phyloP scores from a whole-genome alignment of 1,140 invertebrate genomes.

The Diploscapter pachys region DNA sequence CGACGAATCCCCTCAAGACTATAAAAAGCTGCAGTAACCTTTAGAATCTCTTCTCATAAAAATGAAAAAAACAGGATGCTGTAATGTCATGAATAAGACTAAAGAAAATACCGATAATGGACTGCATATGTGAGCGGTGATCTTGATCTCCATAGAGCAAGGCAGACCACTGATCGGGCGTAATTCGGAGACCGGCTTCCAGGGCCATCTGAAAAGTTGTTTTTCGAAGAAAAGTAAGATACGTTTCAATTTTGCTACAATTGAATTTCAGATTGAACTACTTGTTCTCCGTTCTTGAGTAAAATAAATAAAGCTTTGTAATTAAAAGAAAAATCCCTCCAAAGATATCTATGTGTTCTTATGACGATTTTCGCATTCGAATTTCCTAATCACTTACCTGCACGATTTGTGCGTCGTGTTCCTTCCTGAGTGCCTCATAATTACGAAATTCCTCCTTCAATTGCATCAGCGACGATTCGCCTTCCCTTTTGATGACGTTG shows the following conservation, averaged over 20 bases:
- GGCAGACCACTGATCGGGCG: constrained; percentile 96
- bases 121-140: constrained; percentile 98
- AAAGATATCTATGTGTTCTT: no score
- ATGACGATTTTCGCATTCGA: no score
- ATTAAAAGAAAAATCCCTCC: no score
- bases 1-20: background rate
- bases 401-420: constrained; percentile 97
- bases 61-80: background rate
- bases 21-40: background rate
- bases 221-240: no score
- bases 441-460: constrained; percentile 93
- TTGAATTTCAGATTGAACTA: no score
- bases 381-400: constrained; percentile 72
- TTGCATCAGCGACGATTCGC: constrained; percentile 96
- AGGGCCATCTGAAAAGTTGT: constrained; percentile 82
- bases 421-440: constrained; percentile 83
- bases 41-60: background rate
- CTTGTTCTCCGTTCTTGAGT: no score
- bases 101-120: constrained; percentile 74
- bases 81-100: constrained; percentile 42
- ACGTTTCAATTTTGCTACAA: no score
- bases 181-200: constrained; percentile 90
- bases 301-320: no score
- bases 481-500: constrained; percentile 92
- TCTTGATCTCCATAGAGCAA: constrained; percentile 87